Percentiles rank a stretch among this genome's conserved stretches.
phyloP scores from a whole-genome alignment of 2,113 vertebrate species.

The Istiophorus platypterus region DNA sequence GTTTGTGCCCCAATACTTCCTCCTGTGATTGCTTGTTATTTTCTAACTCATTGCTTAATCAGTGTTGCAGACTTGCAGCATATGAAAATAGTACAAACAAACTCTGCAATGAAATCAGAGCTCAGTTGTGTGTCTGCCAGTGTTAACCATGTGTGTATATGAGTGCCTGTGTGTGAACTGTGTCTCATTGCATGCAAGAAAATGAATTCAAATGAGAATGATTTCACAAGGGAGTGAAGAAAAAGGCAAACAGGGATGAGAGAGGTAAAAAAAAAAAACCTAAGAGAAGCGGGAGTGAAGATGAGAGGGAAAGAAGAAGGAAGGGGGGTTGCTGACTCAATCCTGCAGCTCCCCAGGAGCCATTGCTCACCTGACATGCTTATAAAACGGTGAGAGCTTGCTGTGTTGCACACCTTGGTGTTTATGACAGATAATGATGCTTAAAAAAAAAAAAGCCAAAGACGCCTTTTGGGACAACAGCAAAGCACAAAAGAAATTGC shows the following conservation, averaged over 20 bases:
- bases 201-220: conserved; percentile 71
- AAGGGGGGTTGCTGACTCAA: conserved; percentile 73
- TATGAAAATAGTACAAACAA: conserved; percentile 57
- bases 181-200: conserved; percentile 43
- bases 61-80: conserved; percentile 20
- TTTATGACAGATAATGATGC: conserved; percentile 23
- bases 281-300: conserved; percentile 25
- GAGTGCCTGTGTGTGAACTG: conserved; percentile 6
- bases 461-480: neutral
- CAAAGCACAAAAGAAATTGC: neutral
- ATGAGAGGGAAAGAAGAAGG: conserved; percentile 40
- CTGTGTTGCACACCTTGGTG: conserved; percentile 15
- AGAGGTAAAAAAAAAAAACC: conserved; percentile 33
- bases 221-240: conserved; percentile 54
- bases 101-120: conserved; percentile 40
- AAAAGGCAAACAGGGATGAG: conserved; percentile 47
- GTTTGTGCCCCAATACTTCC: conserved; percentile 41
- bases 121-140: conserved; percentile 48
- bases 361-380: conserved; percentile 65
- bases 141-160: conserved; percentile 25
- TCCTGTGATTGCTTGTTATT: conserved; percentile 56
- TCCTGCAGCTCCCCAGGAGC: conserved; percentile 73
- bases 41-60: conserved; percentile 65
- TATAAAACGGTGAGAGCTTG: conserved; percentile 50
- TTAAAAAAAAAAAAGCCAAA: conserved; percentile 16